phyloP scores from a whole-genome alignment of 2,888 invertebrate species.

The Cosmorhoe ocellata region DNA sequence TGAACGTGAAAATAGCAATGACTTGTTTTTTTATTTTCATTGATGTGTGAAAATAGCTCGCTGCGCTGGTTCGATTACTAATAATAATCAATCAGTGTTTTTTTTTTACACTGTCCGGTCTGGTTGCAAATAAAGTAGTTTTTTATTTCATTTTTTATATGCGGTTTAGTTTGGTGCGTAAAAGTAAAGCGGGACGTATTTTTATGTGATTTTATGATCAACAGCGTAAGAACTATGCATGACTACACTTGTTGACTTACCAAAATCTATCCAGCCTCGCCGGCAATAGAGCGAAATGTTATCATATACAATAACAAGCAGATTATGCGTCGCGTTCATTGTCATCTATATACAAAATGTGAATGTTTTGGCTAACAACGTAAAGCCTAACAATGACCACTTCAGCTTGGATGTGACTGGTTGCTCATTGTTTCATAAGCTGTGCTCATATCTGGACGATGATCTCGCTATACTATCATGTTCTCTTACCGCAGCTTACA shows the following conservation, averaged over 20 bases:
- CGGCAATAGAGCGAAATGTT: conserved; percentile 56
- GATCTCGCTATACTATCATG: conserved; percentile 68
- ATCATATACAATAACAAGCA: conserved; percentile 45
- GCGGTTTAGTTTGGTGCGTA: not conserved
- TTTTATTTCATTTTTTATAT: not conserved
- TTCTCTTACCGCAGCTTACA: conserved; percentile 63
- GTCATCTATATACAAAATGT: conserved; percentile 46
- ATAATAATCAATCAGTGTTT: too few relatives aligned
- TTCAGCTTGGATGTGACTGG: conserved; percentile 60
- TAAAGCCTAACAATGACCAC: conserved; percentile 53
- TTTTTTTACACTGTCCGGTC: too few relatives aligned
- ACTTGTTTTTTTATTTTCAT: too few relatives aligned
- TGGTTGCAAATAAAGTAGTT: too few relatives aligned
- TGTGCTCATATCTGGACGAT: conserved; percentile 69
- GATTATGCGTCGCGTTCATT: conserved; percentile 41
- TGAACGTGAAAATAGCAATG: too few relatives aligned
- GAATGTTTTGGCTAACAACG: conserved; percentile 49
- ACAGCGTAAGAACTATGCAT: conserved; percentile 14
- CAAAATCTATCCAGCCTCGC: conserved; percentile 9
- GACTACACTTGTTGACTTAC: conserved; percentile 22
- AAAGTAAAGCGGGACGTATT: not conserved
- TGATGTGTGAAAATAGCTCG: too few relatives aligned
- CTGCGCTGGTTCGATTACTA: too few relatives aligned
- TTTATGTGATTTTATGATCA: not conserved
- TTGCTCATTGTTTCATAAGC: conserved; percentile 65